These are phyloP conservation scores for Drosophila sp. DNA, from an alignment of 1,140 invertebrate genomes.

Conservation along the genomic window DNA sequence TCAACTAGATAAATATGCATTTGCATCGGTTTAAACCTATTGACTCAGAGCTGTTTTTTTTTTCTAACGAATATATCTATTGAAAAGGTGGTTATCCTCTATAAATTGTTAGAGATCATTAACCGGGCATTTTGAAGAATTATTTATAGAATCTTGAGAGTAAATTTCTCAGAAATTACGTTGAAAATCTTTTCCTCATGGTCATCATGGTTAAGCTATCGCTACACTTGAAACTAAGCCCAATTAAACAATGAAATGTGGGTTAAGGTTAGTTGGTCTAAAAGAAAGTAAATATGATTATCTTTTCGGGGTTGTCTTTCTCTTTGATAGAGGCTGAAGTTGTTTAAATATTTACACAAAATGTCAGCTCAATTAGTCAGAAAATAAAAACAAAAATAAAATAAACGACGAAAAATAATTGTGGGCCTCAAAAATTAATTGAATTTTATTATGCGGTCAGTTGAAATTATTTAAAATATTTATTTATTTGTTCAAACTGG, in stretches of 20 bases:
- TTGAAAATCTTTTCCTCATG: conserved; percentile 13
- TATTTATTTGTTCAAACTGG: conserved; percentile 39
- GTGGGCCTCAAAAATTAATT: conserved; percentile 57
- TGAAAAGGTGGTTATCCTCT: no score
- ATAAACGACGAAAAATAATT: conserved; percentile 25
- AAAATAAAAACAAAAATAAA: conserved; percentile 25
- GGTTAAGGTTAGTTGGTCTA: conserved; percentile 64
- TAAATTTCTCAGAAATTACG: no score
- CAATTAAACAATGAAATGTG: conserved; percentile 47
- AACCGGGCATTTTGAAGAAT: no score
- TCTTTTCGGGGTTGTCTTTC: conserved; percentile 28
- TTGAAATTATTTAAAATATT: conserved; percentile 38
- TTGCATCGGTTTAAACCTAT: background rate
- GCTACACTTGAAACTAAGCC: conserved; percentile 25
- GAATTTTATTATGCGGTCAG: conserved; percentile 47
- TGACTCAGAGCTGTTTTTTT: no score
- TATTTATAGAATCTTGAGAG: no score
- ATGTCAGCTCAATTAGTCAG: conserved; percentile 44
- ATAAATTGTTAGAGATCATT: no score
- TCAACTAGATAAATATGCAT: background rate
- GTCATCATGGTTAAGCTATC: conserved; percentile 48
- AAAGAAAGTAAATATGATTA: conserved; percentile 57
- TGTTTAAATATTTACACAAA: conserved; percentile 42
- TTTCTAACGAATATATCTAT: no score
- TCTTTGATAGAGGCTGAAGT: background rate